Conservation (phyloP, 2,113 vertebrate genomes). For the Hiodon alosoides region DNA sequence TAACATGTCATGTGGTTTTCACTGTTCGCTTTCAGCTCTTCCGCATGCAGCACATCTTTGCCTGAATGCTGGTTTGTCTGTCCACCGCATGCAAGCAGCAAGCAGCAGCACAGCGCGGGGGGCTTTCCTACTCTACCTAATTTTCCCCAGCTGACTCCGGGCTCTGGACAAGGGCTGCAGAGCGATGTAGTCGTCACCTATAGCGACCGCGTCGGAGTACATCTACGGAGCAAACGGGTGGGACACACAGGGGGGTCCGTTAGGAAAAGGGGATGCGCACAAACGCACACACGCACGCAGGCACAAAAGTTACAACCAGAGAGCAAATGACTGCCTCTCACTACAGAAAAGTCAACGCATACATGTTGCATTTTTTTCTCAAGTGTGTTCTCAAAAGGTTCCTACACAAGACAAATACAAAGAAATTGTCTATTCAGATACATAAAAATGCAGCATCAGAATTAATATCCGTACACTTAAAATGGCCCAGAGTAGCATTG, state of each 20-base stretch:
- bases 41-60: too few relatives aligned
- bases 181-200: constrained; percentile 99
- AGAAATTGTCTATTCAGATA: not conserved
- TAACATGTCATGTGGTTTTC: too few relatives aligned
- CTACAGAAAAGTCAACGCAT: too few relatives aligned
- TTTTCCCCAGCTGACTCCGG: constrained; percentile 97
- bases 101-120: not conserved
- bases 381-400: too few relatives aligned
- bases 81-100: constrained; percentile 32
- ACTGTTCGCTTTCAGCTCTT: too few relatives aligned
- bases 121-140: constrained; percentile 93
- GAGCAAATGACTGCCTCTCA: too few relatives aligned
- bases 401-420: not conserved
- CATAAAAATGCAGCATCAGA: too few relatives aligned
- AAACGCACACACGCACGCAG: constrained; percentile 18
- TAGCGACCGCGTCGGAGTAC: constrained; percentile 92
- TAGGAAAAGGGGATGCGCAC: constrained; percentile 34
- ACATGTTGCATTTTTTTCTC: too few relatives aligned
- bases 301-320: not conserved
- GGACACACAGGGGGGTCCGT: constrained; percentile 72
- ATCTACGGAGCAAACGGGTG: constrained; percentile 83
- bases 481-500: too few relatives aligned
- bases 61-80: not conserved
- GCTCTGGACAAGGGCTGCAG: constrained; percentile 98
- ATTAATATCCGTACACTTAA: too few relatives aligned